Conservation (phyloP, 2,113 vertebrate species). For the Poeciliopsis occidentalis region DNA sequence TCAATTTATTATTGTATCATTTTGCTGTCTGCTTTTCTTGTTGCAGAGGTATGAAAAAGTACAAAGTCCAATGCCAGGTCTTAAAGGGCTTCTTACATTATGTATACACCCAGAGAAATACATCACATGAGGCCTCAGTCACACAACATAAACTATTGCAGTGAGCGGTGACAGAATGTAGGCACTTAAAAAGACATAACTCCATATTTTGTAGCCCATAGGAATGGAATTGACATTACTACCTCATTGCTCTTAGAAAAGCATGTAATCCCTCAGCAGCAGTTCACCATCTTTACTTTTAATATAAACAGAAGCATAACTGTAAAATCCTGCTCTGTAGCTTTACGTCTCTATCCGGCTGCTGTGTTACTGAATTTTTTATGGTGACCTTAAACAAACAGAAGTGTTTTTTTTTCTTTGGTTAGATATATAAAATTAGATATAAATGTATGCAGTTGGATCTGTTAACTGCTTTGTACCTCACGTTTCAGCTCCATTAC, state of each 20-base stretch:
- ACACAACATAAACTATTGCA: constrained; percentile 37
- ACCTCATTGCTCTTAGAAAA: constrained; percentile 22
- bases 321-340: neutral
- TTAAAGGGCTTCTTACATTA: constrained; percentile 33
- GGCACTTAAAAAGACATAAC: constrained; percentile 26
- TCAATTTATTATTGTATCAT: neutral
- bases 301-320: neutral
- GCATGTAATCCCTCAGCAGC: constrained; percentile 16
- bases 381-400: neutral
- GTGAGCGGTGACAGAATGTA: constrained; percentile 35
- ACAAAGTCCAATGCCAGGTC: constrained; percentile 1
- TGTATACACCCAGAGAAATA: constrained; percentile 35
- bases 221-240: constrained; percentile 24
- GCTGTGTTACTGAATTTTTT: neutral
- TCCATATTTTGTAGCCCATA: constrained; percentile 24
- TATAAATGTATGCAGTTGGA: neutral
- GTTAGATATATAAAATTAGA: neutral
- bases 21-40: constrained; percentile 1
- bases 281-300: constrained; percentile 18
- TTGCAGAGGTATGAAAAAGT: constrained; percentile 38
- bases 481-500: neutral
- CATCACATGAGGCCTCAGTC: constrained; percentile 37
- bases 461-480: neutral
- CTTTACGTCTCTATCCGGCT: neutral
- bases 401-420: neutral